Evolutionary conservation across 2,113 vertebrate genomes (phyloP), one percentile per base, ranked within the genome.

Genomic region (Xiphias gladius): DNA sequence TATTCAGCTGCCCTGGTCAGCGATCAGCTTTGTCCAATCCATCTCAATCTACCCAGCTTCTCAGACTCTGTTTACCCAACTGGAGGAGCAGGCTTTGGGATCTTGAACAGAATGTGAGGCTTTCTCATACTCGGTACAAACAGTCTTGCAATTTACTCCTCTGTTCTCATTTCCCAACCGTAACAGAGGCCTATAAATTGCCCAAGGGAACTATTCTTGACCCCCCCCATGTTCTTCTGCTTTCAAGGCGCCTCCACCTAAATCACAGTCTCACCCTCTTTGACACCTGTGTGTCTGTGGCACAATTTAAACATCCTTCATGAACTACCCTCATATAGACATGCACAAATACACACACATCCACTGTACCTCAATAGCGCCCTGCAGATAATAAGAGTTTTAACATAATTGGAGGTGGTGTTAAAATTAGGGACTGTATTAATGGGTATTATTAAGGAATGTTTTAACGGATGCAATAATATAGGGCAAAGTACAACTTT

Each of bases 111-210:
- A 85, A 79, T 58, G 58, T 48, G 72, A 54, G 59, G 76, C 58
- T 62, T 50, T 82, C 82, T 74, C 81, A 82, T 89, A 82, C 79
- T 74, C 59, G 1, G 41, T 28, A 46, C n/a, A 52, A 58, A 80
- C 74, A 48, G 35, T 8, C 63, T 2, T 37, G 75, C 86, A 91
- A 93, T 94, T 90, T 86, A 85, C 86, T 84, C 73, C 35, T 80
- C 76, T 80, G 32, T 87, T 89, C 84, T 90, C 87, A 90, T 91
- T 90, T 88, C 83, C 84, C 74, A 86, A 79, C 86, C 88, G 82
- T 85, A 88, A 78, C 80, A 90, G 81, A 80, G 69, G 73, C 78
- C 79, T 83, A 81, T 91, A 92, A 93, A 92, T 91, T 89, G 82
- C 80, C 79, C 84, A 1, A 2, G 88, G 86, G 86, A 85, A 69